Evolutionary conservation across 2,888 invertebrate species (phyloP).

Genomic region (Smittia aterrima): DNA sequence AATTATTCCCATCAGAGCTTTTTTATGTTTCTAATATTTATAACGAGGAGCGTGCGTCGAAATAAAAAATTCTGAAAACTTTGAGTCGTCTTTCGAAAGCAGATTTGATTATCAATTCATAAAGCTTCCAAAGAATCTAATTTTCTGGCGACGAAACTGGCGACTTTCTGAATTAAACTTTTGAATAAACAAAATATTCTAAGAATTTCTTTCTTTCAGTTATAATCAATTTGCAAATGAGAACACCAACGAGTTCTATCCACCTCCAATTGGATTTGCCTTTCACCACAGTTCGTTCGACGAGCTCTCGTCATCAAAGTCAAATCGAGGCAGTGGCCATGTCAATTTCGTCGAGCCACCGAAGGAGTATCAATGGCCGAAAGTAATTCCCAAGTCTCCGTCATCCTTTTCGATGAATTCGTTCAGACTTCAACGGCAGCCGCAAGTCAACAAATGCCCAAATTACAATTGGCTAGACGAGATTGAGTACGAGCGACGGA

Average conservation of each 20-base stretch:
- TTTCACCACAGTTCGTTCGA: slow-evolving; percentile 30
- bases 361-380: slow-evolving; percentile 37
- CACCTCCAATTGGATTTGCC: background rate
- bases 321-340: background rate
- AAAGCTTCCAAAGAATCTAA: too few relatives aligned
- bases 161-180: too few relatives aligned
- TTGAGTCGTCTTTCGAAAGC: too few relatives aligned
- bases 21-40: background rate
- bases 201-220: background rate
- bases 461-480: slow-evolving; percentile 21
- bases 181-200: background rate
- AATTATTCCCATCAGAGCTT: background rate
- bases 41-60: background rate
- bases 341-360: slow-evolving; percentile 1
- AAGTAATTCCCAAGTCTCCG: slow-evolving; percentile 34
- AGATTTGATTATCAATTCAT: too few relatives aligned
- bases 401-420: slow-evolving; percentile 30
- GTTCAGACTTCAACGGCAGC: slow-evolving; percentile 18
- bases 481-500: slow-evolving; percentile 52
- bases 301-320: slow-evolving; percentile 18
- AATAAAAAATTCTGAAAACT: background rate
- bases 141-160: too few relatives aligned
- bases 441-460: background rate
- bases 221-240: background rate
- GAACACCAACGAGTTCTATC: background rate